Evolutionary conservation across 2,113 vertebrate species (phyloP).

Genomic region (Parus major): DNA sequence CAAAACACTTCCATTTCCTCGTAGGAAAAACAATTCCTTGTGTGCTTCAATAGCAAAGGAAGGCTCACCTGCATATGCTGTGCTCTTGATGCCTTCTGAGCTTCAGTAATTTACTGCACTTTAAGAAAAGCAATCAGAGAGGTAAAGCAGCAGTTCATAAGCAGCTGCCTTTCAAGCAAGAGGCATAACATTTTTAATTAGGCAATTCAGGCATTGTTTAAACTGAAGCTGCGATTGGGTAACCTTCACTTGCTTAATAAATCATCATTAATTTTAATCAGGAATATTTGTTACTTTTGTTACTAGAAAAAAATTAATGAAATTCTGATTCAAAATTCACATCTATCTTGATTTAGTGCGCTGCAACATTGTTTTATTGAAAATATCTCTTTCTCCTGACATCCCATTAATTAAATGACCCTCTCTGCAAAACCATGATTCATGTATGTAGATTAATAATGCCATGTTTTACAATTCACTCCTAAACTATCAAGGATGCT

Average conservation of each 20-base stretch:
- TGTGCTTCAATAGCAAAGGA: neutral
- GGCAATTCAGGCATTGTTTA: conserved; percentile 48
- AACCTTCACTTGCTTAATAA: conserved; percentile 31
- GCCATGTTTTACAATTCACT: neutral
- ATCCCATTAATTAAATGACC: neutral
- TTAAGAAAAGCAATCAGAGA: conserved; percentile 1
- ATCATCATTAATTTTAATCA: conserved; percentile 38
- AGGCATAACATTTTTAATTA: conserved; percentile 23
- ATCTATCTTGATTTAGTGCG: neutral
- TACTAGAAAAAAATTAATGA: neutral
- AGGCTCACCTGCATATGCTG: neutral
- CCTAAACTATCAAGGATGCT: neutral
- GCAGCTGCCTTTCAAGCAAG: conserved; percentile 10
- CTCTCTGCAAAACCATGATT: neutral
- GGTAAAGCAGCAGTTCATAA: neutral
- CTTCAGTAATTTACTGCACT: neutral
- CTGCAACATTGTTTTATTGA: neutral
- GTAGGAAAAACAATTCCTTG: neutral
- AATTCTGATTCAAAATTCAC: neutral
- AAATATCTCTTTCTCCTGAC: neutral
- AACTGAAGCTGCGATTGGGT: conserved; percentile 3
- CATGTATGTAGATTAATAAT: neutral
- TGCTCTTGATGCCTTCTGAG: neutral
- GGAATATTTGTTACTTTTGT: conserved; percentile 5
- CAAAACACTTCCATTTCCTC: neutral